Percentiles rank a stretch among this genome's conserved stretches.
Conservation (phyloP, 2,113 vertebrate species). For the Thalassarche chlororhynchos region DNA sequence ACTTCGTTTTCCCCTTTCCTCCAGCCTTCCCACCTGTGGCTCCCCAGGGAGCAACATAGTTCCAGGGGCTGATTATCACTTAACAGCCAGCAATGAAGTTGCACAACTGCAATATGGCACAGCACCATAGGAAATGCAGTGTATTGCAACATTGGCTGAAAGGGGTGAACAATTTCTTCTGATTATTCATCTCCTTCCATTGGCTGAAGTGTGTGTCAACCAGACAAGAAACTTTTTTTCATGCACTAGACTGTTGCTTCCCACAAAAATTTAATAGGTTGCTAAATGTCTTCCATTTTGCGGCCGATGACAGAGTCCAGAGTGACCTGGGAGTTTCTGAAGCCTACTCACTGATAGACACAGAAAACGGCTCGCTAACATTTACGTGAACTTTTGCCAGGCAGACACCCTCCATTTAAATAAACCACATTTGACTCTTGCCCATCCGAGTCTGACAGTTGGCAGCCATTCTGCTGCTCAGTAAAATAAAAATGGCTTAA, state of each 20-base stretch:
- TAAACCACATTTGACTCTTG: background rate
- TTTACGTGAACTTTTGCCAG: background rate
- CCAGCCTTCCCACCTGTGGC: background rate
- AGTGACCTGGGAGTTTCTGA: background rate
- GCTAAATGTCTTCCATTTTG: background rate
- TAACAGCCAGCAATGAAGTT: background rate
- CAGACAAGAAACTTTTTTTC: background rate
- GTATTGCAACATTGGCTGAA: rapidly evolving
- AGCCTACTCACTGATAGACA: background rate
- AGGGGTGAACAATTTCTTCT: background rate
- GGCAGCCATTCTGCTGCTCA: background rate
- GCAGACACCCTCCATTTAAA: background rate
- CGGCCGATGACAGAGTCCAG: background rate
- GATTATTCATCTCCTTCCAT: background rate
- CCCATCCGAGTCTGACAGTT: background rate
- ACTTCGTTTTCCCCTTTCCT: background rate
- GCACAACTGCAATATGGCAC: background rate
- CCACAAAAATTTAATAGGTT: background rate
- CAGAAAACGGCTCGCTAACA: background rate
- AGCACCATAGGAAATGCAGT: background rate
- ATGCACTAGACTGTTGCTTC: background rate
- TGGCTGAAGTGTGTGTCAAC: background rate
- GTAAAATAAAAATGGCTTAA: background rate
- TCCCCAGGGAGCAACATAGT: background rate
- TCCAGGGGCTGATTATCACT: background rate